Conservation (phyloP, 2,797 vertebrate species). For the Spinus olivaceus region DNA sequence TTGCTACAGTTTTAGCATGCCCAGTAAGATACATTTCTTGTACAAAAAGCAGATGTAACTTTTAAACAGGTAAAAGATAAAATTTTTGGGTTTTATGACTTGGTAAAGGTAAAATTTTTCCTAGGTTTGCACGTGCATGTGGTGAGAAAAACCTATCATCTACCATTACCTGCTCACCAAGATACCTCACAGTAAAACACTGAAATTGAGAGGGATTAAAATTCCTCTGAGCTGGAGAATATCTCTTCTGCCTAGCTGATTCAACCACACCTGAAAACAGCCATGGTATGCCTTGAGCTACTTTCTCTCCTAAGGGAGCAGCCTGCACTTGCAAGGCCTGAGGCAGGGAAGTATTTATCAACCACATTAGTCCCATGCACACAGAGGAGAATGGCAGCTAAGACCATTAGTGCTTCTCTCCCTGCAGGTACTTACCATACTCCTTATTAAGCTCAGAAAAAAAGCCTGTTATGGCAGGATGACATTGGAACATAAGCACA, state of each 20-base stretch:
- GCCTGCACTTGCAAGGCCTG: not conserved
- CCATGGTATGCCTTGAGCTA: not conserved
- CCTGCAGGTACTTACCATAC: slow-evolving; percentile 24
- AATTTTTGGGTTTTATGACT: not conserved
- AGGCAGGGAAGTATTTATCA: not conserved
- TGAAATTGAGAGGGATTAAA: not conserved
- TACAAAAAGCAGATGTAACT: not conserved
- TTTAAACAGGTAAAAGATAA: not conserved
- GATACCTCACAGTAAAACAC: not conserved
- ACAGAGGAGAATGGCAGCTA: slow-evolving; percentile 10
- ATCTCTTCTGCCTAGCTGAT: not conserved
- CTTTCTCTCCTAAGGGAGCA: not conserved
- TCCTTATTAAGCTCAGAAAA: slow-evolving; percentile 57
- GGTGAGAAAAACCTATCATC: not conserved
- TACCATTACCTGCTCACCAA: not conserved
- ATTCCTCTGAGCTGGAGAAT: not conserved
- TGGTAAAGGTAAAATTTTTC: not conserved
- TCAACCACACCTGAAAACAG: not conserved
- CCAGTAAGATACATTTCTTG: not conserved
- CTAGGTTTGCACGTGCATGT: accelerated
- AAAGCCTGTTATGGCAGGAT: slow-evolving; percentile 25
- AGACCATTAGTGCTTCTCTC: slow-evolving; percentile 25
- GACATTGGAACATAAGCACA: slow-evolving; percentile 17
- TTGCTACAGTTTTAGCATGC: not conserved
- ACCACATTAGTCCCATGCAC: not conserved